These are phyloP conservation scores for Alosa sapidissima DNA, from an alignment of 2,797 vertebrate species.

Conservation along the genomic window DNA sequence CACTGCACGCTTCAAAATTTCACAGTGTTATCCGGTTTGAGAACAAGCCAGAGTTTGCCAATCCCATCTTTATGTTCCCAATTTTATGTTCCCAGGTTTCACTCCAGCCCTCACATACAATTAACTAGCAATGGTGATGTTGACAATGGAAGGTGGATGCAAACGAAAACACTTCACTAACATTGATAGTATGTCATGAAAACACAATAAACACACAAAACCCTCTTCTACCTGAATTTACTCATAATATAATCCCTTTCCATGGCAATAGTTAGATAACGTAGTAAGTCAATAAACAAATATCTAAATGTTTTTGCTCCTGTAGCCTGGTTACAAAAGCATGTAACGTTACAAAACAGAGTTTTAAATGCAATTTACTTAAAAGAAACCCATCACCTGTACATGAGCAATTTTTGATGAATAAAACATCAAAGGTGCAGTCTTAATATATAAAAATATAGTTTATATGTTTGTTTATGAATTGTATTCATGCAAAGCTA, in stretches of 20 bases:
- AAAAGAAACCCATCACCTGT: slow-evolving; percentile 51
- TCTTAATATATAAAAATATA: slow-evolving; percentile 48
- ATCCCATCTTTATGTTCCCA: not conserved
- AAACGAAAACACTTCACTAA: not conserved
- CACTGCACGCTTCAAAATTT: not conserved
- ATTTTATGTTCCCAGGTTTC: not conserved
- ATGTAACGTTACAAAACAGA: not conserved
- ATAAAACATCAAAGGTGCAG: slow-evolving; percentile 46
- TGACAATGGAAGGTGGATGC: not conserved
- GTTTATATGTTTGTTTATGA: slow-evolving; percentile 47
- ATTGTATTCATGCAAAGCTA: slow-evolving; percentile 48
- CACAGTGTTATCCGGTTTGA: not conserved
- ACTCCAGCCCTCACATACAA: not conserved
- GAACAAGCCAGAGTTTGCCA: slow-evolving; percentile 11
- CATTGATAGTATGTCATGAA: not conserved
- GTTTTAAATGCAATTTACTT: not conserved
- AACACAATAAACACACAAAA: not conserved
- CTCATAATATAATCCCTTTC: not conserved
- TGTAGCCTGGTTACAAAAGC: not conserved
- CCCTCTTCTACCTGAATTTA: not conserved
- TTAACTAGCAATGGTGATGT: not conserved
- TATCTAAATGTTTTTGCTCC: not conserved
- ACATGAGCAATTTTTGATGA: slow-evolving; percentile 42
- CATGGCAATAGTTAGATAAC: slow-evolving; percentile 2
- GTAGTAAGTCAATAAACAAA: not conserved